Evolutionary conservation across 53 echinoderm and acorn worm genomes (phyloP).

Genomic region (Stichopus horrens): DNA sequence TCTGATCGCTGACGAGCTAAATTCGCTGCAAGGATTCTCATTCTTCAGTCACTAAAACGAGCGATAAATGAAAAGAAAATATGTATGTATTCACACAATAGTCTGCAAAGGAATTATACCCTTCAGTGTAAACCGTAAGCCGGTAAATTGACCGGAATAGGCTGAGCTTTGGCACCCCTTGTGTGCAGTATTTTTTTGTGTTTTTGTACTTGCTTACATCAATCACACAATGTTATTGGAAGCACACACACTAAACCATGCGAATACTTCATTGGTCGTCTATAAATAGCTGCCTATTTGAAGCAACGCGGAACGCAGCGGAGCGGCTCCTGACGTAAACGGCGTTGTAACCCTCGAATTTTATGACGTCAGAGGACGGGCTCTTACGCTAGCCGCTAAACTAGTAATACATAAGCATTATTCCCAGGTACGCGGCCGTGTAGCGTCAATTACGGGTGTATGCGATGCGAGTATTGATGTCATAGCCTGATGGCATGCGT

Average conservation of each 20-base stretch:
- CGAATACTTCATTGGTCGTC: conserved; percentile 35
- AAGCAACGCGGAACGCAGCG: conserved; percentile 51
- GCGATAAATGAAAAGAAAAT: too few species aligned
- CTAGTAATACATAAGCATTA: conserved; percentile 47
- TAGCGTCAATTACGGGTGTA: conserved; percentile 50
- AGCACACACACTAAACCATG: conserved; percentile 28
- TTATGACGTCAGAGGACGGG: conserved; percentile 62
- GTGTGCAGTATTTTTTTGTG: conserved; percentile 2
- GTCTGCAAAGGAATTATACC: background rate
- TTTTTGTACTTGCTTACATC: conserved; percentile 19
- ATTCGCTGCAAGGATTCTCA: too few species aligned
- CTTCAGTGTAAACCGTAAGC: background rate
- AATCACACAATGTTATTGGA: conserved; percentile 35
- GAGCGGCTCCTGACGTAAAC: conserved; percentile 67
- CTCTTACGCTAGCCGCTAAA: conserved; percentile 46
- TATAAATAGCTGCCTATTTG: conserved; percentile 65
- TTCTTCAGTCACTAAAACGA: too few species aligned
- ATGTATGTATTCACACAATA: background rate
- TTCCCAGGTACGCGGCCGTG: conserved; percentile 41
- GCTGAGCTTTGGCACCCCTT: conserved; percentile 10
- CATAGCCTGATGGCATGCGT: conserved; percentile 35
- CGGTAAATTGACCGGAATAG: conserved; percentile 5
- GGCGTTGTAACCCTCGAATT: conserved; percentile 61
- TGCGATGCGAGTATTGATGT: conserved; percentile 35
- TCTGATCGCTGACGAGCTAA: too few species aligned